Base-by-base conservation (phyloP, 2,113 vertebrate genomes). In the Notiomystis cincta region DNA sequence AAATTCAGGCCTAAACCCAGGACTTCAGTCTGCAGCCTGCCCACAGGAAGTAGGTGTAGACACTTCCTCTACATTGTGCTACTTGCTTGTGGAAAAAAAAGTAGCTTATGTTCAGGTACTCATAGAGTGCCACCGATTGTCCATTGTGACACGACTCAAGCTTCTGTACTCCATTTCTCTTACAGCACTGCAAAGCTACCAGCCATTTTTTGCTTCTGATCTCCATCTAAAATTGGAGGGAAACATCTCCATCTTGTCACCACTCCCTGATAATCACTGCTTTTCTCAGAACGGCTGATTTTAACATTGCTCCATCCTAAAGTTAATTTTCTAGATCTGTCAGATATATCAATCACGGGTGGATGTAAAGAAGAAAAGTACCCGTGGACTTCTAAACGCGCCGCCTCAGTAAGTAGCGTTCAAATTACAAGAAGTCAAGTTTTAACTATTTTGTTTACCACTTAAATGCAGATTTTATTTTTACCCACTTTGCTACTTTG, bases 391-490 rank as follows among this genome's bases (percentile, higher is more conserved):
- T 87, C 62, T 64, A 79, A 95, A 89, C 10, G 16, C 5, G 1
- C 38, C 60, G 24, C 71, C 35, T 83, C 51, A 24, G 71, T 90
- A 48, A 66, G 40, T 30, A 71, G 71, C 0, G 0, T 64, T 83
- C 83, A 79, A 73, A 79, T 93, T 60, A 94, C 0, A 15, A 90
- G 61, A 88, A 88, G 64, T 81, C 42, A 90, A 45, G 30, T 92
- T 93, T 96, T 91, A 97, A 87, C 92, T 96, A 53, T 86, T 90
- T 83, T 96, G 92, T 96, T 97, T 96, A 96, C 92, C 80, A 79
- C 77, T 96, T 94, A 96, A 95, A 96, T 94, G 95, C 95, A 96
- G 95, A 95, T 97, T 93, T 94, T 87, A 86, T 92, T 96, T 95
- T 88, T 77, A 88, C 83, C 56, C 62, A 40, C 71, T 94, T 96